Evolutionary conservation across 2,113 vertebrate genomes (phyloP).

Genomic region (Petroica traversi): DNA sequence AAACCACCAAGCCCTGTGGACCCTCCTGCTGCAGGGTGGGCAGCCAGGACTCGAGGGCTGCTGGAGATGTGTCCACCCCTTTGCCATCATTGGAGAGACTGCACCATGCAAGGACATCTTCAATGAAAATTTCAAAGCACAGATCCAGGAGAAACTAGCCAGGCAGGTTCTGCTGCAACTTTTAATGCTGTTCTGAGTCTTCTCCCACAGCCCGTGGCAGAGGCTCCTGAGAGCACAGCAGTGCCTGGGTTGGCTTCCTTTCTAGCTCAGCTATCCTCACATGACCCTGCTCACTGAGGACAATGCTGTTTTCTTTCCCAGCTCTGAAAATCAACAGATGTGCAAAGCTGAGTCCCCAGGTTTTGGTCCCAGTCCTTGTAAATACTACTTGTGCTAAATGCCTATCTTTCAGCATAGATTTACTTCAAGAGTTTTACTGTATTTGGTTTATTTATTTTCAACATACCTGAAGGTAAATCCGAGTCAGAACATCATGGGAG

Average conservation of each 20-base stretch:
- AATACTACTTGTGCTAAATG: background rate
- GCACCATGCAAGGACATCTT: background rate
- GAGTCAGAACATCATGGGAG: background rate
- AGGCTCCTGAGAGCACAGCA: background rate
- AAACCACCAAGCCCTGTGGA: rapidly evolving
- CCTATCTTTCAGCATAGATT: background rate
- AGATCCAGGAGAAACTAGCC: background rate
- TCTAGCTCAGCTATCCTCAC: background rate
- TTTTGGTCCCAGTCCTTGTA: background rate
- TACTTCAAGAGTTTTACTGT: background rate
- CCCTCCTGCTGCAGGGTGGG: background rate
- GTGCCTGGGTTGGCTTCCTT: background rate
- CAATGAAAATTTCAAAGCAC: background rate
- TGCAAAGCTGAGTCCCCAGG: background rate
- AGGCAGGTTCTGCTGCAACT: slow-evolving; percentile 28
- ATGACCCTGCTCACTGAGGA: background rate
- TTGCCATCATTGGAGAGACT: rapidly evolving
- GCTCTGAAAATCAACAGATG: background rate
- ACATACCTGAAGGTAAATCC: background rate
- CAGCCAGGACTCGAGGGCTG: background rate
- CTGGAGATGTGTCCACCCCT: rapidly evolving
- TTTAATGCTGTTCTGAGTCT: background rate
- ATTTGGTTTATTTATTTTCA: background rate
- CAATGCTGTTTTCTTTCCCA: background rate
- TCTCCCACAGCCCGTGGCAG: background rate